Evolutionary conservation across 2,797 vertebrate genomes (phyloP).

Genomic region (Hydrolagus colliei): DNA sequence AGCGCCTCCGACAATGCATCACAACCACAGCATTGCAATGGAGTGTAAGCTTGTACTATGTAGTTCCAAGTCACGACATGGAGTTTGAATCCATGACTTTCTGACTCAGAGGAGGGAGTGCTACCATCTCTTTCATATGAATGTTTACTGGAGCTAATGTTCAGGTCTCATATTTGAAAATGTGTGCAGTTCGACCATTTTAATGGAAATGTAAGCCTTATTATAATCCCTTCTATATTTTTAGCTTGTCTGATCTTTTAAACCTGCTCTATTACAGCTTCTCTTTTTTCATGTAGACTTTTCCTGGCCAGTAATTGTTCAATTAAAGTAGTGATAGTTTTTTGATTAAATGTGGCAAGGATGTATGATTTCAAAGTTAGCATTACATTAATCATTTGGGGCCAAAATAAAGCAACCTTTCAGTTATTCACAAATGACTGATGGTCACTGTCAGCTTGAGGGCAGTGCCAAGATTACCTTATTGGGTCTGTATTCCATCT

Average conservation of each 20-base stretch:
- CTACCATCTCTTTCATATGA: neutral
- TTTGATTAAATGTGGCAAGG: neutral
- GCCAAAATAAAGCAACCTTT: slow-evolving; percentile 21
- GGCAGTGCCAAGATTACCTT: slow-evolving; percentile 1
- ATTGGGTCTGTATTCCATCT: neutral
- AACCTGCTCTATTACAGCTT: neutral
- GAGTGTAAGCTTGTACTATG: too few species aligned
- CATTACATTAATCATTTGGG: slow-evolving; percentile 10
- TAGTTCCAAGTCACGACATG: too few species aligned
- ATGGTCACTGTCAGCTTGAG: slow-evolving; percentile 22
- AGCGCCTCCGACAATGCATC: too few species aligned
- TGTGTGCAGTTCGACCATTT: neutral
- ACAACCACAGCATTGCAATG: too few species aligned
- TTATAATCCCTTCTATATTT: neutral
- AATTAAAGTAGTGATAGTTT: neutral
- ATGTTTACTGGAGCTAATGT: too few species aligned
- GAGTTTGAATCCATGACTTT: too few species aligned
- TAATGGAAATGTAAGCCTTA: neutral
- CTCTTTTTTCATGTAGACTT: neutral
- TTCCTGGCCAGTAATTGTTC: neutral
- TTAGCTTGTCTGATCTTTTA: slow-evolving; percentile 8
- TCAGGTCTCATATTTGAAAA: neutral
- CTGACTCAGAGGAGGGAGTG: too few species aligned
- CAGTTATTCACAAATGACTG: slow-evolving; percentile 10
- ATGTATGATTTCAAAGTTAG: slow-evolving; percentile 9